Percentiles rank a stretch among this genome's conserved stretches.
phyloP scores from a whole-genome alignment of 1,140 invertebrate species.

The Diorhabda carinulata region DNA sequence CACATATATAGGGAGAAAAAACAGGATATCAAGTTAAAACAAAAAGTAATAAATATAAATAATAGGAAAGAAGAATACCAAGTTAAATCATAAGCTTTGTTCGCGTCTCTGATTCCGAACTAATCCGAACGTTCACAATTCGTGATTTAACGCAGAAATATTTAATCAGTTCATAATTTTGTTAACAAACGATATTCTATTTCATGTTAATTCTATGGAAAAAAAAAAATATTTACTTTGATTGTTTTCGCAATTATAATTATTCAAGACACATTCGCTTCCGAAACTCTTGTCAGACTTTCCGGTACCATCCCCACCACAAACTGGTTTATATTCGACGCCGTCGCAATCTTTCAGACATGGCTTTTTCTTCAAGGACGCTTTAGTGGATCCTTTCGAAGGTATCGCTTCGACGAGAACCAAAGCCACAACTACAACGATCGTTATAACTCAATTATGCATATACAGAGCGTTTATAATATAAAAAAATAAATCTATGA shows the following conservation, averaged over 20 bases:
- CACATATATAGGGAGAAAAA: too few relatives aligned
- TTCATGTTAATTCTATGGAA: too few relatives aligned
- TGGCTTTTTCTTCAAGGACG: conserved; percentile 38
- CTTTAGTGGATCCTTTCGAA: conserved; percentile 41
- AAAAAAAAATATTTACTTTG: conserved; percentile 47
- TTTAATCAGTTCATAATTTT: too few relatives aligned
- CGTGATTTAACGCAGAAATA: too few relatives aligned
- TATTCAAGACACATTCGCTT: conserved; percentile 54
- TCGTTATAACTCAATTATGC: neutral
- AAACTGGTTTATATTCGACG: conserved; percentile 51
- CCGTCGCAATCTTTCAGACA: conserved; percentile 49
- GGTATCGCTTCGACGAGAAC: conserved; percentile 27
- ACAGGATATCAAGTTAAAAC: too few relatives aligned
- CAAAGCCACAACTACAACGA: neutral
- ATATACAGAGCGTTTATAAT: neutral
- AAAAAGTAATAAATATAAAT: too few relatives aligned
- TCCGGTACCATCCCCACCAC: conserved; percentile 51
- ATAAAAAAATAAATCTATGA: neutral
- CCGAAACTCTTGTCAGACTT: conserved; percentile 53
- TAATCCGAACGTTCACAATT: too few relatives aligned
- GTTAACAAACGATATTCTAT: too few relatives aligned
- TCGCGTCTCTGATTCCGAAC: too few relatives aligned
- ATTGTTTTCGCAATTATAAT: conserved; percentile 56
- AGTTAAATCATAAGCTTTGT: too few relatives aligned
- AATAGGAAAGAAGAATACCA: too few relatives aligned